Base-by-base conservation (phyloP, 2,888 invertebrate genomes). In the Tenthredo distinguenda region DNA sequence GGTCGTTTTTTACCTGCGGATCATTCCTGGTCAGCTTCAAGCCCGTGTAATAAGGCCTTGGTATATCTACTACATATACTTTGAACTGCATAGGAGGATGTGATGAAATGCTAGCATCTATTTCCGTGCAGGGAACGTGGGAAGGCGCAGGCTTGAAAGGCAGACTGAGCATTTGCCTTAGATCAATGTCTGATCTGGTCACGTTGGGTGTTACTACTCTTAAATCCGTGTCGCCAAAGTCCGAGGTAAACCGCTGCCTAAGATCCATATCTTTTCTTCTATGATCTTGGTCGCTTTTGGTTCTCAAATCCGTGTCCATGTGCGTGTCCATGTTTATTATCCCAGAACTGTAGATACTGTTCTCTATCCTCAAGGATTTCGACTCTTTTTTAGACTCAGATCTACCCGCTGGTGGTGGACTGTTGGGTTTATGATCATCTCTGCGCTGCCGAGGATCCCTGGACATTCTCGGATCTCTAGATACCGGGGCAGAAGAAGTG, bases 101-200 rank as follows among this genome's bases (percentile, higher is more conserved):
- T 68, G 97, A 96, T 83, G 96, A 96, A 72, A 97, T 95, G 58
- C 97, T 97, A 10, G 97, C 98, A 91, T 98, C 97, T 87, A 98
- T 98, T 94, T 98, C 98, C 0, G 96, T 97, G 40, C 98, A 98
- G 0, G 98, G 97, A 18, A 96, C 95, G 92, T 97, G 97, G 89
- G 97, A 96, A n/a, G 97, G 96, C 77, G 96, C 96, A 10, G 97
- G 96, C 92, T 97, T 97, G 91, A 98, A 97, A 0, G 97, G 97
- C 85, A 97, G 93, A 40, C 95, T 95, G 88, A 97, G 93, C 90
- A 93, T 93, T 86, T 94, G 94, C 37, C 98, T 95, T 87, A 98
- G 95, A 93, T 98, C 98, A 55, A 97, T 95, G 90, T 98, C 98
- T 15, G 94, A 94, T 21, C 94, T 91, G 0, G 89, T 88, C 2